phyloP scores from a whole-genome alignment of 2,888 invertebrate species.

The Anthoptus insignis region DNA sequence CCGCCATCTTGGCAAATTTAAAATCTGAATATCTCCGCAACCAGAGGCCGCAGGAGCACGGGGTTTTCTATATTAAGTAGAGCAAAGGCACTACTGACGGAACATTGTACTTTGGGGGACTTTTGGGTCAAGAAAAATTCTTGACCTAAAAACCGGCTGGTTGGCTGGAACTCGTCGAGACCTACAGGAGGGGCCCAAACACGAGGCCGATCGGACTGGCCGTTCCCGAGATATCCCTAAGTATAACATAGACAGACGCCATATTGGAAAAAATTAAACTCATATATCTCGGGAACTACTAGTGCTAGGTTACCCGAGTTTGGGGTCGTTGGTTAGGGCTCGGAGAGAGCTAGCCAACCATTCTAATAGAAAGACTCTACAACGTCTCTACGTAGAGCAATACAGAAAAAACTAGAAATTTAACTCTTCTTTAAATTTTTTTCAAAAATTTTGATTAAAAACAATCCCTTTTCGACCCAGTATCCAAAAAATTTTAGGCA shows the following conservation, averaged over 20 bases:
- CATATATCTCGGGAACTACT: background rate
- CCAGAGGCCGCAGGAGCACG: background rate
- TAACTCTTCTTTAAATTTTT: no score
- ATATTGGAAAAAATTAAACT: background rate
- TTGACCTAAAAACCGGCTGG: background rate
- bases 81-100: no score
- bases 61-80: background rate
- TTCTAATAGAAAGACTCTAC: background rate
- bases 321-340: conserved; percentile 8
- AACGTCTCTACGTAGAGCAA: conserved; percentile 18
- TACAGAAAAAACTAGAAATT: no score
- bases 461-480: no score
- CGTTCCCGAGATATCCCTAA: conserved; percentile 3
- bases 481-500: no score
- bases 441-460: no score
- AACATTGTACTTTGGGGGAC: background rate
- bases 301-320: background rate
- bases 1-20: conserved; percentile 12
- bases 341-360: background rate
- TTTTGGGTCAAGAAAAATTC: conserved; percentile 4
- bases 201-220: background rate
- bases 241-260: background rate
- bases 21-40: conserved; percentile 4
- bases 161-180: background rate
- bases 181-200: background rate